Percentiles rank a stretch among this genome's conserved stretches.
phyloP scores from a whole-genome alignment of 2,113 vertebrate species.

The Gasterosteus nipponicus region DNA sequence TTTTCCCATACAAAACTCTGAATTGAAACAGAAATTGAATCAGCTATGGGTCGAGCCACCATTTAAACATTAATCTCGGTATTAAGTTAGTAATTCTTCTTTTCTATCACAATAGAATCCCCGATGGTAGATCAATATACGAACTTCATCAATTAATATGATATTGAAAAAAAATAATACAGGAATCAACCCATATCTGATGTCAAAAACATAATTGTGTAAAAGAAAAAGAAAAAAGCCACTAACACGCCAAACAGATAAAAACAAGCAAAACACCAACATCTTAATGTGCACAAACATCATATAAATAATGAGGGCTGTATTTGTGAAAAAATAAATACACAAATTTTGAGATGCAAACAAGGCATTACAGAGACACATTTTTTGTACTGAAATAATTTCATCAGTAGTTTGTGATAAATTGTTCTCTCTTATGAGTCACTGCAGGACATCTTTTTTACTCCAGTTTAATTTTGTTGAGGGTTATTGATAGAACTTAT shows the following conservation, averaged over 20 bases:
- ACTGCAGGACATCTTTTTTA: slow-evolving; percentile 14
- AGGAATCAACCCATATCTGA: slow-evolving; percentile 41
- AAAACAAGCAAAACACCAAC: slow-evolving; percentile 26
- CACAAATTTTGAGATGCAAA: slow-evolving; percentile 22
- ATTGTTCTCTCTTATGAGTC: slow-evolving; percentile 5
- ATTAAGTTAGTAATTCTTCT: background rate
- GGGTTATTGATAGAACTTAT: background rate
- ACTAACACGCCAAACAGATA: slow-evolving; percentile 18
- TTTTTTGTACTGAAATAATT: slow-evolving; percentile 16
- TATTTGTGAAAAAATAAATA: slow-evolving; percentile 1
- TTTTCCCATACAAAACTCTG: slow-evolving; percentile 11
- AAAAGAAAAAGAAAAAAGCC: background rate
- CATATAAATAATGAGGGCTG: slow-evolving; percentile 32
- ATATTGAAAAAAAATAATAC: background rate
- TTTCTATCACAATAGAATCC: background rate
- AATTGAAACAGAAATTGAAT: slow-evolving; percentile 11
- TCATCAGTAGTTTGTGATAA: slow-evolving; percentile 6
- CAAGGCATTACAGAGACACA: slow-evolving; percentile 21
- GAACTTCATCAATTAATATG: background rate
- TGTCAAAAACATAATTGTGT: background rate
- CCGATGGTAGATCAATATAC: background rate
- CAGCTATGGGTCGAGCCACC: slow-evolving; percentile 17
- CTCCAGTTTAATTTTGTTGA: background rate
- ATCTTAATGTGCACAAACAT: slow-evolving; percentile 31
- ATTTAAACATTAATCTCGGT: background rate